phyloP scores from a whole-genome alignment of 2,888 invertebrate species.

The Pseudanteris insignis region DNA sequence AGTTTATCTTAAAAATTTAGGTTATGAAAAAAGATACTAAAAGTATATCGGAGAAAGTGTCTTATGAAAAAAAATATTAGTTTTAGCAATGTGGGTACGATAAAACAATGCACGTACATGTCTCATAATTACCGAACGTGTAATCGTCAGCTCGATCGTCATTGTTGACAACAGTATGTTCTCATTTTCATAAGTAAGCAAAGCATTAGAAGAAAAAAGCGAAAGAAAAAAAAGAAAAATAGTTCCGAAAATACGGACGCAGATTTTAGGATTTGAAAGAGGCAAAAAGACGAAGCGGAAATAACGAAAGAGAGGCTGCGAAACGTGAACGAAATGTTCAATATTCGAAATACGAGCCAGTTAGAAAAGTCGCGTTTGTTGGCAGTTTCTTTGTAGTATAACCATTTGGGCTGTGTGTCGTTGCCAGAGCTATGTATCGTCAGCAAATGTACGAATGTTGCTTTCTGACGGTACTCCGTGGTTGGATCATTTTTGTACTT shows the following conservation, averaged over 20 bases:
- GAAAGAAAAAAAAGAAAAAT: constrained; percentile 21
- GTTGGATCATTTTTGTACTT: constrained; percentile 24
- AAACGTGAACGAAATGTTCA: constrained; percentile 36
- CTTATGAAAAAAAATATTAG: too few species aligned
- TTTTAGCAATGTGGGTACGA: too few species aligned
- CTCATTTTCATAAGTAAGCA: too few species aligned
- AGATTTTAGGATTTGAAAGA: constrained; percentile 26
- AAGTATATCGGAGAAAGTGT: too few species aligned
- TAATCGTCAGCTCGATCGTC: too few species aligned
- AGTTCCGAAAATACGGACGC: constrained; percentile 7
- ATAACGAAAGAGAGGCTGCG: constrained; percentile 10
- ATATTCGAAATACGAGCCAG: constrained; percentile 38
- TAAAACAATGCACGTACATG: too few species aligned
- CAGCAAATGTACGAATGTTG: constrained; percentile 14
- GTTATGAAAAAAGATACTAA: too few species aligned
- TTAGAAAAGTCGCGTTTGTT: constrained; percentile 35
- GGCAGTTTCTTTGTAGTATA: constrained; percentile 42
- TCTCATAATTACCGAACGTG: too few species aligned
- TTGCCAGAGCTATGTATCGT: constrained; percentile 17
- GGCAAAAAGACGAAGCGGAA: constrained; percentile 18
- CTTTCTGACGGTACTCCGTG: constrained; percentile 12
- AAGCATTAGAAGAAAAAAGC: too few species aligned
- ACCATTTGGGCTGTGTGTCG: constrained; percentile 31
- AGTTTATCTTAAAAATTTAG: too few species aligned
- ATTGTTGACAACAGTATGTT: too few species aligned